These are phyloP conservation scores for Gallinago undulata DNA, from an alignment of 2,113 vertebrate genomes.

Conservation along the genomic window DNA sequence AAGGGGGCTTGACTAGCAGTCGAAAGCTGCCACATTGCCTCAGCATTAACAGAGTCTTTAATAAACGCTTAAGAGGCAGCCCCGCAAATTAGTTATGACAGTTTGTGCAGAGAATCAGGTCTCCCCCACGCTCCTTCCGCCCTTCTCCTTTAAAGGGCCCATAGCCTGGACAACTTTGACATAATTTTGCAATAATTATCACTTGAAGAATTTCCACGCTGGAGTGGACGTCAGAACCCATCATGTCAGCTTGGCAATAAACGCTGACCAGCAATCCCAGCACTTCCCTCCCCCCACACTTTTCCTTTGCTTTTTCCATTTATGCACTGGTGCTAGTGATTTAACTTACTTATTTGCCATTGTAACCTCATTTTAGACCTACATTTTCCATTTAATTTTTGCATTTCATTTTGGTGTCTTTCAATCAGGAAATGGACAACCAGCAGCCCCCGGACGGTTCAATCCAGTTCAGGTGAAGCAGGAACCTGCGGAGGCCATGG, in stretches of 20 bases:
- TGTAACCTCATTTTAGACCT: neutral
- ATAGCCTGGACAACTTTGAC: conserved; percentile 91
- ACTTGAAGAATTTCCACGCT: conserved; percentile 90
- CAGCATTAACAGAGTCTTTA: conserved; percentile 97
- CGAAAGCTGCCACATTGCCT: conserved; percentile 95
- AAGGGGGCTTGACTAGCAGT: conserved; percentile 80
- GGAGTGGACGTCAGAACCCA: conserved; percentile 87
- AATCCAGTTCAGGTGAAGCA: conserved; percentile 88
- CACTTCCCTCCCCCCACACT: conserved; percentile 55
- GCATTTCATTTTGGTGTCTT: neutral
- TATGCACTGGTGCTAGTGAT: neutral
- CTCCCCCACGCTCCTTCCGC: conserved; percentile 83
- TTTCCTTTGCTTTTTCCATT: conserved; percentile 47
- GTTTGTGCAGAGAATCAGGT: conserved; percentile 89
- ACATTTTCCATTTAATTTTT: neutral
- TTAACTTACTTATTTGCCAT: neutral
- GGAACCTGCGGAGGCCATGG: conserved; percentile 78
- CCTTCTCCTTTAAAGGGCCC: conserved; percentile 85
- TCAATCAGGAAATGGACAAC: conserved; percentile 86
- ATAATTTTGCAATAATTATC: conserved; percentile 99
- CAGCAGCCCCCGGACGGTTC: conserved; percentile 78
- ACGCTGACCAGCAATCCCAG: conserved; percentile 87
- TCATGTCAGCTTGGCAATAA: conserved; percentile 86
- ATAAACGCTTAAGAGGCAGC: conserved; percentile 96
- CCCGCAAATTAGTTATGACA: conserved; percentile 96